These are phyloP conservation scores for Sterrhoptilus dennistouni DNA, from an alignment of 2,113 vertebrate species.

Conservation along the genomic window DNA sequence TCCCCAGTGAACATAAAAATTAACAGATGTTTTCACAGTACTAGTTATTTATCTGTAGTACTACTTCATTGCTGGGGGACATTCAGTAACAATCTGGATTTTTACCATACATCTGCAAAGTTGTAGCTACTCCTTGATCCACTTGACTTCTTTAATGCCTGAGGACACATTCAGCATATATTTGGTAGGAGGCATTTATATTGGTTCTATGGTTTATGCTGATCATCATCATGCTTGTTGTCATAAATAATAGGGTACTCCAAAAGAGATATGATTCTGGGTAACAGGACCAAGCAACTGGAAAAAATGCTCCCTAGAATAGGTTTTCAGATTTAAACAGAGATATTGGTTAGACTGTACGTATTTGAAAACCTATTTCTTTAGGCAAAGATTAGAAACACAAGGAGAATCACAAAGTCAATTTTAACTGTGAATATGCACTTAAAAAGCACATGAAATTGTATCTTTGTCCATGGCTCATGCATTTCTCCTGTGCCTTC, in stretches of 20 bases:
- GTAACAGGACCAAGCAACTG: constrained; percentile 52
- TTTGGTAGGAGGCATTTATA: constrained; percentile 18
- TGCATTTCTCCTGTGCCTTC: neutral
- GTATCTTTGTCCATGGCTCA: neutral
- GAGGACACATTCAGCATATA: neutral
- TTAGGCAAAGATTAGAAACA: constrained; percentile 38
- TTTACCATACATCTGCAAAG: constrained; percentile 53
- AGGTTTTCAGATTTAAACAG: constrained; percentile 36
- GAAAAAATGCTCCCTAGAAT: constrained; percentile 31
- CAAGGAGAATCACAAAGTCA: constrained; percentile 49
- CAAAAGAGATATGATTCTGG: constrained; percentile 1
- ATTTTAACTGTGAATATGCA: constrained; percentile 36
- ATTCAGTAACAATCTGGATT: constrained; percentile 34
- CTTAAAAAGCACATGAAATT: constrained; percentile 15
- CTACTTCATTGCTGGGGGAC: constrained; percentile 17
- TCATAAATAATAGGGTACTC: constrained; percentile 58
- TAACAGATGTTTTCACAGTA: constrained; percentile 17
- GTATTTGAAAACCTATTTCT: constrained; percentile 42
- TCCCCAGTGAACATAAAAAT: constrained; percentile 1
- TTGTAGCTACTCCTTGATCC: constrained; percentile 47
- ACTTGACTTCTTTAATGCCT: constrained; percentile 26
- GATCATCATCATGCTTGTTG: constrained; percentile 46
- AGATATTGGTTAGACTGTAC: neutral
- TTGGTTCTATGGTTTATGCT: constrained; percentile 26
- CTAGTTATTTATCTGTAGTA: neutral